phyloP scores from a whole-genome alignment of 2,888 invertebrate species.

The Microctonus aethiopoides region DNA sequence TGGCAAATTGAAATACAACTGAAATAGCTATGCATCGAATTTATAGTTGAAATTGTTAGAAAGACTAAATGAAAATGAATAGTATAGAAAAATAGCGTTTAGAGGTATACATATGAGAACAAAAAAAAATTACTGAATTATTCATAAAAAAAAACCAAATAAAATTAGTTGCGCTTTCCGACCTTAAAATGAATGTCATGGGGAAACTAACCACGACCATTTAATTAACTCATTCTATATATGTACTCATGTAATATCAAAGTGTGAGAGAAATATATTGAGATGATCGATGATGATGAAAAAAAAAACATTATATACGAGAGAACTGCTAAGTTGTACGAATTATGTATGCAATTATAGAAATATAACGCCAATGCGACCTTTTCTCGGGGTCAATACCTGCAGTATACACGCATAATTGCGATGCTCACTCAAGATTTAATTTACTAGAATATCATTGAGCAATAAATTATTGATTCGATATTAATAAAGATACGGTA shows the following conservation, averaged over 20 bases:
- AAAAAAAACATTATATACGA: not conserved
- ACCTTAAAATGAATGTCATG: conserved; percentile 26
- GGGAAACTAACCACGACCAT: conserved; percentile 23
- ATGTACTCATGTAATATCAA: not conserved
- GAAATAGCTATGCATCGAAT: too few species aligned
- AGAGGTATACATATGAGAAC: too few species aligned
- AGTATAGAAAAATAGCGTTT: not conserved
- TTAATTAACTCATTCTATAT: conserved; percentile 19
- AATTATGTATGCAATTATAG: conserved; percentile 17
- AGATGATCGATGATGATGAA: not conserved
- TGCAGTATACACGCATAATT: conserved; percentile 16
- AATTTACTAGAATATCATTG: conserved; percentile 4
- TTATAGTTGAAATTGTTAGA: too few species aligned
- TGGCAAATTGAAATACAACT: too few species aligned
- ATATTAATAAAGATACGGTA: not conserved
- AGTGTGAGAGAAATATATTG: not conserved
- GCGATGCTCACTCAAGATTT: conserved; percentile 15
- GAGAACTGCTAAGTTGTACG: not conserved
- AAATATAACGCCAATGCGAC: conserved; percentile 20
- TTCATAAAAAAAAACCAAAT: not conserved
- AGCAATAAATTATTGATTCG: not conserved
- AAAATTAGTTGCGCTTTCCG: conserved; percentile 11
- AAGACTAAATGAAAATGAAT: not conserved
- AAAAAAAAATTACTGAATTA: not conserved
- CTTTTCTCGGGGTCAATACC: conserved; percentile 20